phyloP scores from a whole-genome alignment of 2,797 vertebrate species.

The Diglossa cyanea region DNA sequence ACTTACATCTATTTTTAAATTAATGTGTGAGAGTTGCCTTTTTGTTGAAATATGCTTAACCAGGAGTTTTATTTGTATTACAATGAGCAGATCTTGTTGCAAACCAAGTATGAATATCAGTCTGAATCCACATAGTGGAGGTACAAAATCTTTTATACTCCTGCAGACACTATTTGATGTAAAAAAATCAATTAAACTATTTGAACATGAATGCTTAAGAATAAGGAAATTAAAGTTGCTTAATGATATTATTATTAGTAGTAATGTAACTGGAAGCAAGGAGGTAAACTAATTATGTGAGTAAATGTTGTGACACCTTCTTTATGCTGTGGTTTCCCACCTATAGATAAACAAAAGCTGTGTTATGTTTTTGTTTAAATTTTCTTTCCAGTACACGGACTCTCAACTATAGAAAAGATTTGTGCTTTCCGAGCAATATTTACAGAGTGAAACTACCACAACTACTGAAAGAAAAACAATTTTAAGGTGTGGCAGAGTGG shows the following conservation, averaged over 20 bases:
- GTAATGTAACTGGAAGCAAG: background rate
- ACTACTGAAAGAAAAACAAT: background rate
- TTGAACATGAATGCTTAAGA: background rate
- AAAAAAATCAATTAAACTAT: background rate
- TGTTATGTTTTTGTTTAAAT: background rate
- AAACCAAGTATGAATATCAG: background rate
- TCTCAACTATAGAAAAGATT: background rate
- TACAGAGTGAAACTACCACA: background rate
- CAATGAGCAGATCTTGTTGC: background rate
- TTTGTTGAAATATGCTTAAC: background rate
- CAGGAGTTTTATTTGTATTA: background rate
- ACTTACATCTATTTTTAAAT: background rate
- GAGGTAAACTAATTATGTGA: background rate
- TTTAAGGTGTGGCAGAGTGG: rapidly evolving
- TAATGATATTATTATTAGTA: background rate
- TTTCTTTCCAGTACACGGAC: background rate
- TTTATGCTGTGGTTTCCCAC: background rate
- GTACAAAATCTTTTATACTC: background rate
- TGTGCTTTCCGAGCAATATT: background rate
- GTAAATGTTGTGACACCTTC: background rate
- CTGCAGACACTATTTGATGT: background rate
- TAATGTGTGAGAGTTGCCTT: background rate
- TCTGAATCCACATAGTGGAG: background rate
- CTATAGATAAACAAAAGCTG: background rate
- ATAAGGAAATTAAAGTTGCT: background rate